Percentiles rank a stretch among this genome's conserved stretches.
Evolutionary conservation across 2,113 vertebrate genomes (phyloP).

Genomic region (Antidorcas marsupialis): DNA sequence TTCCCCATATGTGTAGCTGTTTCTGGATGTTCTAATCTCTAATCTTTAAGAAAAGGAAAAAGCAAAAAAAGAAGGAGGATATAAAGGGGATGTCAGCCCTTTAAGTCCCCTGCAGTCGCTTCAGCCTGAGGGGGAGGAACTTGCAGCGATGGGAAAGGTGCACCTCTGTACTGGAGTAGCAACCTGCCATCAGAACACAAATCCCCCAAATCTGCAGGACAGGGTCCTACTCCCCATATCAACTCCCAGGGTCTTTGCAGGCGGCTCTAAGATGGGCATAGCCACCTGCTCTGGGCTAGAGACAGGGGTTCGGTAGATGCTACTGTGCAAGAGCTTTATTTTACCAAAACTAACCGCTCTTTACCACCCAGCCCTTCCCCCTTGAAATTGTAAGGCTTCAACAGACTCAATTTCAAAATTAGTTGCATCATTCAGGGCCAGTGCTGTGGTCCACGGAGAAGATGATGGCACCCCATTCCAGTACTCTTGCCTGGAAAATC

Average conservation of each 20-base stretch:
- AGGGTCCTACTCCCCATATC: background rate
- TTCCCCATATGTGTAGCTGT: background rate
- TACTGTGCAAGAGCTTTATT: background rate
- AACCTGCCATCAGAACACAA: background rate
- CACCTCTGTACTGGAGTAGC: background rate
- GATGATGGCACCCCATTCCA: background rate
- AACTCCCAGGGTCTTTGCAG: background rate
- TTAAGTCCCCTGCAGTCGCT: background rate
- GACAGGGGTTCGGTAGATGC: rapidly evolving
- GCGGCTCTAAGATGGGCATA: rapidly evolving
- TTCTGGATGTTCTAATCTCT: background rate
- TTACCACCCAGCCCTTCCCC: background rate
- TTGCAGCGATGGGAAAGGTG: background rate
- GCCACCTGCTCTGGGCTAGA: background rate
- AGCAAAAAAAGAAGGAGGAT: rapidly evolving
- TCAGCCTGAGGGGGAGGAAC: background rate
- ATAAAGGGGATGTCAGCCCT: no score
- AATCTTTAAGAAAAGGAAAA: background rate
- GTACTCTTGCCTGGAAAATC: background rate
- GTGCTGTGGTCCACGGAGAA: background rate
- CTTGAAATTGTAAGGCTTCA: background rate
- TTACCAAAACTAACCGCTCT: rapidly evolving
- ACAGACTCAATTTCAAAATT: background rate
- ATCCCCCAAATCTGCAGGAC: background rate
- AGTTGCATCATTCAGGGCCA: background rate